Evolutionary conservation across 2,888 invertebrate genomes (phyloP).

Genomic region (Buathra laborator): DNA sequence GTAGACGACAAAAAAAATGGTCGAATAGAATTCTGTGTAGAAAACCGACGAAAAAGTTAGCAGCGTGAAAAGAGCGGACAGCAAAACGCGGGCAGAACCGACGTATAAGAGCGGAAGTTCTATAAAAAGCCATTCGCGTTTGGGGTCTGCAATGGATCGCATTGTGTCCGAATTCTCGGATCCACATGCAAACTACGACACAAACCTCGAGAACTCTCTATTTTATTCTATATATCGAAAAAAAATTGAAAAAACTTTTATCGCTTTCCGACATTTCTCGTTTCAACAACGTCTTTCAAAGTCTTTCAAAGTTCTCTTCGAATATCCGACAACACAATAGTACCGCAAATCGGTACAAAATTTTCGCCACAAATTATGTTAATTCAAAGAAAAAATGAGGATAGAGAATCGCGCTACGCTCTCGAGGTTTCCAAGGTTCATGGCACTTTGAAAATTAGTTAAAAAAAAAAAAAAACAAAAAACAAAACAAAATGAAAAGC

Average conservation of each 20-base stretch:
- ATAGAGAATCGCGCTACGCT: not conserved
- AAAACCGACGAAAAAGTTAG: slow-evolving; percentile 12
- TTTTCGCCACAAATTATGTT: not conserved
- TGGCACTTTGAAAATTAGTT: slow-evolving; percentile 45
- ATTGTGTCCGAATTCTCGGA: slow-evolving; percentile 49
- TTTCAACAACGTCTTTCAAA: not conserved
- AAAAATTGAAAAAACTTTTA: slow-evolving; percentile 52
- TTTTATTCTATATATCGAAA: not conserved
- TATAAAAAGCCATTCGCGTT: slow-evolving; percentile 25
- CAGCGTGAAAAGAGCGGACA: slow-evolving; percentile 24
- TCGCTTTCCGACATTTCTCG: not conserved
- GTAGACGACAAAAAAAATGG: no score
- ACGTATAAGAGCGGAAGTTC: slow-evolving; percentile 52
- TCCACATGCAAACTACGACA: slow-evolving; percentile 18
- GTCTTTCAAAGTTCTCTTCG: not conserved
- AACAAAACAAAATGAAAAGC: not conserved
- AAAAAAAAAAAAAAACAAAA: slow-evolving; percentile 9
- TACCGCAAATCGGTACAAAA: not conserved
- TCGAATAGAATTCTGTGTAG: no score
- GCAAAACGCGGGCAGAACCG: slow-evolving; percentile 25
- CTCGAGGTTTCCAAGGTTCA: not conserved
- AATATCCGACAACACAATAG: not conserved
- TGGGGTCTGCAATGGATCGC: slow-evolving; percentile 53
- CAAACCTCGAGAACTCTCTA: slow-evolving; percentile 13
- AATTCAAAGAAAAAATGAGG: not conserved